Conservation (phyloP, 2,888 invertebrate species). For the Ectemnius lituratus region DNA sequence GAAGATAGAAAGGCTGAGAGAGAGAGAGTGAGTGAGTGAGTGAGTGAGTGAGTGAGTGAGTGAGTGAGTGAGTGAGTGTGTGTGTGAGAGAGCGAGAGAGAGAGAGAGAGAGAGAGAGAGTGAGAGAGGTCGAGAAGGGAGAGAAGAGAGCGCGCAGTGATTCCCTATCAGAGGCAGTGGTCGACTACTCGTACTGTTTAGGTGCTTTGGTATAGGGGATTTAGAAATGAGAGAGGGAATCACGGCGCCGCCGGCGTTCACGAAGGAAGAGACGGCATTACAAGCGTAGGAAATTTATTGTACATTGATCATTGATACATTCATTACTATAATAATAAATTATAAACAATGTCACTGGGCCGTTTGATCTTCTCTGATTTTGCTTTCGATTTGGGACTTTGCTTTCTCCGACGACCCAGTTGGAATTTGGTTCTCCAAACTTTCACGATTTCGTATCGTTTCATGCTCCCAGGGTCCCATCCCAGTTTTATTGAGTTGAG, state of each 20-base stretch:
- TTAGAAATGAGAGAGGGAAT: conserved; percentile 42
- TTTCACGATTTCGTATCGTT: not conserved
- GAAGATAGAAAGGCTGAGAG: conserved; percentile 21
- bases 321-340: conserved; percentile 77
- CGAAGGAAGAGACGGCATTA: conserved; percentile 64
- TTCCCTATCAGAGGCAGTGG: conserved; percentile 40
- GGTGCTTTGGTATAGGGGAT: not conserved
- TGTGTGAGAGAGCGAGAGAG: conserved; percentile 24
- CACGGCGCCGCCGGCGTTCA: conserved; percentile 44
- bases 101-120: not conserved
- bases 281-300: conserved; percentile 76
- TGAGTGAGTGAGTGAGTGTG: not conserved
- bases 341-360: conserved; percentile 73
- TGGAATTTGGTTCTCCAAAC: not conserved
- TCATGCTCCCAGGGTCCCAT: not conserved
- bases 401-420: not conserved
- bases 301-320: conserved; percentile 77
- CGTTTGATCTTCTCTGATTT: conserved; percentile 62
- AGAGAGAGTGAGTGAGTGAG: no score
- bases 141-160: conserved; percentile 44
- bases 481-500: not conserved
- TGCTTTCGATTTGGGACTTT: conserved; percentile 40
- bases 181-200: not conserved
- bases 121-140: no score
- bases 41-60: conserved; percentile 18